Percentiles rank a stretch among this genome's conserved stretches.
Evolutionary conservation across 1,140 invertebrate genomes (phyloP).

Genomic region (Vanessa tameamea): DNA sequence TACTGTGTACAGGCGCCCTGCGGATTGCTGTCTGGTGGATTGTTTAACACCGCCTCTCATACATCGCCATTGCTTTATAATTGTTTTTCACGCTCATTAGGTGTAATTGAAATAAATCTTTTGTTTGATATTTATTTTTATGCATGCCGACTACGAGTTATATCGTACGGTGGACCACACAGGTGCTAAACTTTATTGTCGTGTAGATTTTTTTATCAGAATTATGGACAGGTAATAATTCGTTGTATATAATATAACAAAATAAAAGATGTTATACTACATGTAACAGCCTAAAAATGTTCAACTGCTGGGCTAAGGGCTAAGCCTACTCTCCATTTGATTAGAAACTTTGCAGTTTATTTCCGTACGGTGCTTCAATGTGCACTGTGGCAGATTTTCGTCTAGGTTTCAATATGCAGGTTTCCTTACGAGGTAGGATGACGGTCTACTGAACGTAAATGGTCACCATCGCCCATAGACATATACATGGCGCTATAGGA

Average conservation of each 20-base stretch:
- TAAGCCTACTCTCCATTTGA: too few relatives aligned
- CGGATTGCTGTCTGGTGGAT: conserved; percentile 38
- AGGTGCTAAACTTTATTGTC: conserved; percentile 4
- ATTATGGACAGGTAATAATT: not conserved
- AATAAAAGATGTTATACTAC: not conserved
- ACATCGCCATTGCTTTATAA: conserved; percentile 67
- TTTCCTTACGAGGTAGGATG: too few relatives aligned
- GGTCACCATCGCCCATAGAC: too few relatives aligned
- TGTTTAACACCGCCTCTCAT: conserved; percentile 55
- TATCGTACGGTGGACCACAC: conserved; percentile 34
- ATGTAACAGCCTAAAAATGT: too few relatives aligned
- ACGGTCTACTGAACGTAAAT: too few relatives aligned
- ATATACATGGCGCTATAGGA: too few relatives aligned
- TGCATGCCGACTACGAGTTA: conserved; percentile 20
- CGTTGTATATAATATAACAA: not conserved
- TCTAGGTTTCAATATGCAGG: too few relatives aligned
- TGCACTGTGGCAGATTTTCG: too few relatives aligned
- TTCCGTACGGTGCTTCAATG: too few relatives aligned
- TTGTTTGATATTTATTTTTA: conserved; percentile 65
- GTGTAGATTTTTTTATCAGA: not conserved
- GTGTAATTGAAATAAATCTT: conserved; percentile 74
- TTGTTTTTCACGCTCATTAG: conserved; percentile 77
- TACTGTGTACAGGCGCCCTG: conserved; percentile 8
- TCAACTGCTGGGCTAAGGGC: too few relatives aligned
- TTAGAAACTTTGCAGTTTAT: too few relatives aligned